Base-by-base conservation (phyloP, 2,113 vertebrate genomes). In the Pimephales promelas region DNA sequence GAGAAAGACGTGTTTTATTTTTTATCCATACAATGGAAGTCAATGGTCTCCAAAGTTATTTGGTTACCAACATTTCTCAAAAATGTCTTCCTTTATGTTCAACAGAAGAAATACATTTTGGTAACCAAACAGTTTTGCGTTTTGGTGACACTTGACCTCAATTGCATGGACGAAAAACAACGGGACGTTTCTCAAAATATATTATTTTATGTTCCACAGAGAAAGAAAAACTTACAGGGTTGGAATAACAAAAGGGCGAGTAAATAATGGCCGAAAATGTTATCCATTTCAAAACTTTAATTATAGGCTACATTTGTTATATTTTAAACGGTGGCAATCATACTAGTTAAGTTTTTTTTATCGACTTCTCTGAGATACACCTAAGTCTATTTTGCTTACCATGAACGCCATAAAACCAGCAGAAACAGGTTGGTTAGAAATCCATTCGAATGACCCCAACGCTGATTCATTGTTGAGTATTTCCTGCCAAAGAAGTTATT, bases 311-410 rank as follows among this genome's bases (percentile, higher is more conserved):
- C 31, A n/a, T 70, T 11, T n/a, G 34, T 9, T 11, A 13, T 22
- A 70, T 43, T 70, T 36, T 70, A 70, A 70, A 14, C 11, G 10
- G 10, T 6, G 20, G n/a, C 20, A 11, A 40, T n/a, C 9, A 22
- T 11, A 6, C 4, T 2, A 43, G 13, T 57, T 5, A 43, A n/a
- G 10, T 4, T 40, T 68, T 59, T 70, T 1, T 70, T 31, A 11
- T 18, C 20, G 31, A 64, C 40, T 40, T 40, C 40, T 49, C 47
- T 49, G 47, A 49, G 47, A 49, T 16, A n/a, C n/a, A n/a, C n/a
- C n/a, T n/a, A 5, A 49, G 13, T 54, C 6, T 36, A 2, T 79
- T 83, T n/a, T 62, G 87, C 91, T 90, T 75, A 91, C 92, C 91
- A 22, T 26, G 83, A 68, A 26, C 88, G 87, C 86, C 86, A 90